A percentile compares a stretch with the other conserved stretches of the same genome.
These are phyloP conservation scores for Oligia latruncula DNA, from an alignment of 2,888 invertebrate genomes.

Conservation along the genomic window DNA sequence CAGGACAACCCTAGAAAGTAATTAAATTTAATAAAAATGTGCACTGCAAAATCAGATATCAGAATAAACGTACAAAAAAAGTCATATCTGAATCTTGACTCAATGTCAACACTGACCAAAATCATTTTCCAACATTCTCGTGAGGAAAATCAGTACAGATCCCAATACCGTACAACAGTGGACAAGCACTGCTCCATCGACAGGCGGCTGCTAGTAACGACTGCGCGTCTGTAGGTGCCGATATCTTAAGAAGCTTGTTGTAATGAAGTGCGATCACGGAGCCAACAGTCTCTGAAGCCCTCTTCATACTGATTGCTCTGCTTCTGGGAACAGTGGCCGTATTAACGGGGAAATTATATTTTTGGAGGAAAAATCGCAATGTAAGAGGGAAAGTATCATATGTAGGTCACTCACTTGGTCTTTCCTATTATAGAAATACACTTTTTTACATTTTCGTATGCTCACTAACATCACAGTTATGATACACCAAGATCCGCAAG, in stretches of 20 bases:
- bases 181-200: conserved; percentile 63
- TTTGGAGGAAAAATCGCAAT: conserved; percentile 1
- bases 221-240: conserved; percentile 63
- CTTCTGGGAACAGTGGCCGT: conserved; percentile 53
- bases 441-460: background rate
- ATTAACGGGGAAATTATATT: conserved; percentile 43
- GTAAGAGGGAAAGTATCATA: background rate
- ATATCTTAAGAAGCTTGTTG: conserved; percentile 63
- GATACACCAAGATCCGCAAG: background rate
- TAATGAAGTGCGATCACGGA: conserved; percentile 62
- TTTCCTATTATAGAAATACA: background rate
- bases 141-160: background rate
- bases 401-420: background rate
- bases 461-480: background rate
- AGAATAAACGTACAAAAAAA: too few species aligned
- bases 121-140: background rate
- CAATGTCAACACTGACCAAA: background rate
- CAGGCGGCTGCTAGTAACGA: conserved; percentile 68
- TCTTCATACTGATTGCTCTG: conserved; percentile 57
- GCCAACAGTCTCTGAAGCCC: conserved; percentile 51
- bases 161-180: conserved; percentile 38
- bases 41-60: too few species aligned
- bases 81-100: too few species aligned
- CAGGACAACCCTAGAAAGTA: background rate
- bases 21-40: too few species aligned